Conservation (phyloP, 1,140 invertebrate species). For the roundworm (Caenorhabditis elegans) region DNA sequence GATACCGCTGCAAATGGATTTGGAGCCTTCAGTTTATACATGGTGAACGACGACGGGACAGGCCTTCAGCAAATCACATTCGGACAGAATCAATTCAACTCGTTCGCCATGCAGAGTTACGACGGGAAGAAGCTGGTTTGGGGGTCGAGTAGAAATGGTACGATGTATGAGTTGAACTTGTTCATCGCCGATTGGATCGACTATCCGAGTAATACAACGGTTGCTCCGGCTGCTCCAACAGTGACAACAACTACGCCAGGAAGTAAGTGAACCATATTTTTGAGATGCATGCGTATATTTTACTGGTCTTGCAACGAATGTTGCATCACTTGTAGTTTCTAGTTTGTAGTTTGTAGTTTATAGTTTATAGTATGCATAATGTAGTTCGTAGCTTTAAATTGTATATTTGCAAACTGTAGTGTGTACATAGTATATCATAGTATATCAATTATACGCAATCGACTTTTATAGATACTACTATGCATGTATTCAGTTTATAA, state of each 20-base stretch:
- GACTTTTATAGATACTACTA: too few species aligned
- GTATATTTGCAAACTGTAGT: too few species aligned
- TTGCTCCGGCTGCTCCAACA: not conserved
- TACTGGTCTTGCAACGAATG: too few species aligned
- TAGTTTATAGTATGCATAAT: too few species aligned
- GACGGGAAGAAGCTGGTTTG: conserved; percentile 53
- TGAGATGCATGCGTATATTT: too few species aligned
- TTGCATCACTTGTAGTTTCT: not conserved
- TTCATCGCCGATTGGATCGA: conserved; percentile 57
- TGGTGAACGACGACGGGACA: conserved; percentile 55
- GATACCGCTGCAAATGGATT: conserved; percentile 44
- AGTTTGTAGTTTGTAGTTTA: too few species aligned
- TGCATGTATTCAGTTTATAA: too few species aligned
- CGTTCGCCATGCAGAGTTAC: conserved; percentile 53
- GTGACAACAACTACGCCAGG: not conserved
- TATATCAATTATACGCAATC: too few species aligned
- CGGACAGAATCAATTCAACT: conserved; percentile 49
- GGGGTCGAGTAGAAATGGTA: conserved; percentile 43
- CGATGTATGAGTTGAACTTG: conserved; percentile 50
- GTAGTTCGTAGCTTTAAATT: too few species aligned
- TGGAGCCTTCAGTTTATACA: conserved; percentile 49
- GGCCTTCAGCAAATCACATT: conserved; percentile 51
- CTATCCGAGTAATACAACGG: not conserved
- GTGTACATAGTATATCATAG: too few species aligned
- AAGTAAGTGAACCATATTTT: too few species aligned